Percentiles rank a stretch among this genome's conserved stretches.
These are phyloP conservation scores for Albula glossodonta DNA, from an alignment of 2,113 vertebrate species.

Conservation along the genomic window DNA sequence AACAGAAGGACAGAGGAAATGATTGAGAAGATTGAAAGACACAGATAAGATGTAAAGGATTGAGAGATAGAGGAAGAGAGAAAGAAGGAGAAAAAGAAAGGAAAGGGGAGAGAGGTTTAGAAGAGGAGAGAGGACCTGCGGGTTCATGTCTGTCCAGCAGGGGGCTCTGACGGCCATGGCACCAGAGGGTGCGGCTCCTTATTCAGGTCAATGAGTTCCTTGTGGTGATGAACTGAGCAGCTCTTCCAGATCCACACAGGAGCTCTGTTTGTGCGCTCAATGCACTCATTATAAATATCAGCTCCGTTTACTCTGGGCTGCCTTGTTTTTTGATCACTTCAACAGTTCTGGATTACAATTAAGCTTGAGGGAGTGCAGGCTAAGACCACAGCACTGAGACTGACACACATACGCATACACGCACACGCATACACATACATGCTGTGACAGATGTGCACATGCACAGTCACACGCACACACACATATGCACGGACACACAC, in stretches of 20 bases:
- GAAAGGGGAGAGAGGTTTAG: neutral
- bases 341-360: conserved; percentile 8
- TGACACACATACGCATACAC: neutral
- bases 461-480: neutral
- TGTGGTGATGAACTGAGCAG: conserved; percentile 75
- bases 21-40: neutral
- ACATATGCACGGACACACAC: neutral
- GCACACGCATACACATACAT: neutral
- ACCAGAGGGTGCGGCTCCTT: conserved; percentile 71
- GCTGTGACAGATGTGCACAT: no score
- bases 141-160: conserved; percentile 62
- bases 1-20: neutral
- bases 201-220: conserved; percentile 82
- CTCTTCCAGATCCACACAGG: conserved; percentile 60
- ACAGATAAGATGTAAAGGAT: no score
- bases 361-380: neutral
- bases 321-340: conserved; percentile 18
- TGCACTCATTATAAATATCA: conserved; percentile 25
- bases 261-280: conserved; percentile 28
- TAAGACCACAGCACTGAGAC: neutral
- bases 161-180: conserved; percentile 68
- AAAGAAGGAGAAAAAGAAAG: neutral
- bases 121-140: conserved; percentile 27
- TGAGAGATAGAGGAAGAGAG: neutral
- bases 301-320: neutral